phyloP scores from a whole-genome alignment of 2,113 vertebrate species.

The Illadopsis cleaveri region DNA sequence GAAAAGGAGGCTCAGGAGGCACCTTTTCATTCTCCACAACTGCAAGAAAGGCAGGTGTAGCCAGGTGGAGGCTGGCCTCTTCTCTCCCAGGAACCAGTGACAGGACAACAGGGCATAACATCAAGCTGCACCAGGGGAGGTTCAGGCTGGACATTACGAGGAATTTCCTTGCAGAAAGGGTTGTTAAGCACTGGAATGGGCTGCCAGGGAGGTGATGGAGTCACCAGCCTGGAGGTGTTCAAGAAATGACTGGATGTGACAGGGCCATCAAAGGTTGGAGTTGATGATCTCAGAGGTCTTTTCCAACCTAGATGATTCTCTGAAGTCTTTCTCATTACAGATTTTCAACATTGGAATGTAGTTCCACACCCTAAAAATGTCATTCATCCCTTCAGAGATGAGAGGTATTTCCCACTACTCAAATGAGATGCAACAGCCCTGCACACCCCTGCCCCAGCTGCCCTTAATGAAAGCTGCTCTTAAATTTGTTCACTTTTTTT shows the following conservation, averaged over 20 bases:
- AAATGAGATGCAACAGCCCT: not conserved
- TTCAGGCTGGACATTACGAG: not conserved
- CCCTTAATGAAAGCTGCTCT: not conserved
- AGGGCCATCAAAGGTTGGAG: not conserved
- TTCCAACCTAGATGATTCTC: not conserved
- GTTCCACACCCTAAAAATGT: not conserved
- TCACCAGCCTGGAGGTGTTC: not conserved
- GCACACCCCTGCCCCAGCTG: not conserved
- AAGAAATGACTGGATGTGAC: not conserved
- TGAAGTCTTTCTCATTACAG: not conserved
- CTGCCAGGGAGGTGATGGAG: not conserved
- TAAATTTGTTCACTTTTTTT: not conserved
- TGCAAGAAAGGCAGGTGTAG: rapidly evolving
- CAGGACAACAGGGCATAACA: not conserved
- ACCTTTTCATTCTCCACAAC: not conserved
- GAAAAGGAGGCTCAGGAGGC: not conserved
- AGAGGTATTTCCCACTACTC: not conserved
- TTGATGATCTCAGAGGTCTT: not conserved
- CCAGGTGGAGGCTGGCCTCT: not conserved
- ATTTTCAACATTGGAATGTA: not conserved
- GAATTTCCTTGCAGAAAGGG: not conserved
- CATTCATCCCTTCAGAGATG: not conserved
- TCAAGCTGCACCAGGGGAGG: not conserved
- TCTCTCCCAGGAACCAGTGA: not conserved
- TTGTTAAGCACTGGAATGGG: not conserved